A percentile compares a stretch with the other conserved stretches of the same genome.
Conservation (phyloP, 2,797 vertebrate species). For the Sebastiscus albofasciatus region DNA sequence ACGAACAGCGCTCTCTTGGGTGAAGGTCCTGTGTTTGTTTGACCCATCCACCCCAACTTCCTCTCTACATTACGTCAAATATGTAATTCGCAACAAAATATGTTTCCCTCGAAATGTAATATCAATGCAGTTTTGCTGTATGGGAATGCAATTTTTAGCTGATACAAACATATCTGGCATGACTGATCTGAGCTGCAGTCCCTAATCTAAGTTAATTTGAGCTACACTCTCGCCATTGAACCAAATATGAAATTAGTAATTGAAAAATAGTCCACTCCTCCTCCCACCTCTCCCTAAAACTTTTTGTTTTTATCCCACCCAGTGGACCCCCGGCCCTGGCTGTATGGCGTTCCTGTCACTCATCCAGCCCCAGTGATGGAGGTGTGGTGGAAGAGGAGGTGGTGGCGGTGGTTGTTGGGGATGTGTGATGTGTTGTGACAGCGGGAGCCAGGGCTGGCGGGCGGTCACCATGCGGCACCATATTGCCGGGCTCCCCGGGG, state of each 20-base stretch:
- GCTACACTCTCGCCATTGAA: neutral
- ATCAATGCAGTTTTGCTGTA: no score
- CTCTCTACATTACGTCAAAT: no score
- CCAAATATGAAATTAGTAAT: neutral
- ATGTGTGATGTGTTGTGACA: constrained; percentile 87
- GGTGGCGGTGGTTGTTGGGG: constrained; percentile 64
- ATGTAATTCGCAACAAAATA: no score
- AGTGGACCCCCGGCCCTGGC: constrained; percentile 41
- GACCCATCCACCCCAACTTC: no score
- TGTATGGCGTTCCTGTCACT: constrained; percentile 52
- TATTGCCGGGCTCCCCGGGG: constrained; percentile 87
- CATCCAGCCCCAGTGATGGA: constrained; percentile 62
- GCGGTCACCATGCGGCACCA: constrained; percentile 84
- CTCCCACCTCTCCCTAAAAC: constrained; percentile 18
- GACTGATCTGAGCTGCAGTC: neutral
- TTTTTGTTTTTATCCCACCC: constrained; percentile 41
- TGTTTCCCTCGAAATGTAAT: no score
- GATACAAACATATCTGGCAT: no score
- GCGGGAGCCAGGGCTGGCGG: constrained; percentile 80
- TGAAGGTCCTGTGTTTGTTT: no score
- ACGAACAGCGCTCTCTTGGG: no score
- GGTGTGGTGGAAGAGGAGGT: constrained; percentile 60
- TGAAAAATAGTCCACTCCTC: constrained; percentile 13
- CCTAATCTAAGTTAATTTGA: neutral
- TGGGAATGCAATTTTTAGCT: no score